Evolutionary conservation across 2,797 vertebrate genomes (phyloP), one percentile per base, ranked within the genome.

Genomic region (Sarcoramphus papa): DNA sequence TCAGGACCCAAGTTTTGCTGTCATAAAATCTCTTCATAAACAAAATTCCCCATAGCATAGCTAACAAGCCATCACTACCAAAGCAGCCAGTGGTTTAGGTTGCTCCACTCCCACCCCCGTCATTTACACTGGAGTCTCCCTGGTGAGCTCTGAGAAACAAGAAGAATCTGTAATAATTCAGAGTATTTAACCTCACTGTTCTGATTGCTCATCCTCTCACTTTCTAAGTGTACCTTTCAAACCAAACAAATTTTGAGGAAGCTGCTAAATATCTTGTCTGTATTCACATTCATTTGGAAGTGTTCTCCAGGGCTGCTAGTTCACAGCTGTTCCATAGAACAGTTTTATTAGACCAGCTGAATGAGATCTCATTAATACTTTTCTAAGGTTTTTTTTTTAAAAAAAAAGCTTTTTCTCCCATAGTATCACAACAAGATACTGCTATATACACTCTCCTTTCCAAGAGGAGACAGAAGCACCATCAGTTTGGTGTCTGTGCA

Each of bases 21-120:
- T 28, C 22, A 45, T 13, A 48, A 80, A 81, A 10, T 5, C 17
- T 47, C 15, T 57, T 47, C 10, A 22, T 22, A 40, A 75, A 54
- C 16, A 48, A 4, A 10, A 21, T 18, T 47, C n/a, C 18, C 31
- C 5, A 14, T 0, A 31, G 10, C 0, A 2, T 31, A 28, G 31
- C 17, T 40, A 50, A 53, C 4, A 62, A 73, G 17, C 7, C 35
- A 70, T 16, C 22, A 4, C 19, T n/a, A 35, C 6, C 30, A 48
- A 62, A 72, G 63, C 12, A 72, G 28, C 2, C 12, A 10, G 5
- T 7, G 10, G 25, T 31, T 89, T 28, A 63, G 65, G 13, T 8
- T 28, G 35, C 56, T 75, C 30, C 30, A 45, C 15, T 72, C 37
- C 24, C 21, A 45, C 3, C 0, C 2, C 18, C 4, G 4, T 10